Conservation (phyloP, 2,888 invertebrate genomes). For the Leptopilina myrica region DNA sequence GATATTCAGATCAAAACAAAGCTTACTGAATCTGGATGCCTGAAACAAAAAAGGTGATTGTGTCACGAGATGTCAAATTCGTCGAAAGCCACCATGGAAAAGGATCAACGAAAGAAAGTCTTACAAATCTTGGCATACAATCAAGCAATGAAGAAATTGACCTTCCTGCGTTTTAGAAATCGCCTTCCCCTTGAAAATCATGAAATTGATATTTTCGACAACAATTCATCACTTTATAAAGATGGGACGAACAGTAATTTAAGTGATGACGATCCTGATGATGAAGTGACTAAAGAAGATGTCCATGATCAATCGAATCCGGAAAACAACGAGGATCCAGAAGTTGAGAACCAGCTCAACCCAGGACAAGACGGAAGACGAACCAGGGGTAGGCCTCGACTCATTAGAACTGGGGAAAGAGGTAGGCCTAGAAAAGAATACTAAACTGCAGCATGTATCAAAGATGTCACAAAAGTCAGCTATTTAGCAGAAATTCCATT, state of each 20-base stretch:
- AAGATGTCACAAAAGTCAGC: background rate
- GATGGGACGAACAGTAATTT: background rate
- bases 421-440: slow-evolving; percentile 30
- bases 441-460: background rate
- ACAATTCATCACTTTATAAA: background rate
- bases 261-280: background rate
- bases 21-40: background rate
- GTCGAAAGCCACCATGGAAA: background rate
- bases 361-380: too few relatives aligned
- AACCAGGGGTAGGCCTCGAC: background rate
- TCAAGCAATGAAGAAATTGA: background rate
- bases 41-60: background rate
- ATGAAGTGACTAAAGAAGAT: background rate
- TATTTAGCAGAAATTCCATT: slow-evolving; percentile 37
- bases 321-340: too few relatives aligned
- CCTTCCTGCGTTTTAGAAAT: background rate
- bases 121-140: background rate
- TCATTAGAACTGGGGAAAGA: background rate
- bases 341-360: too few relatives aligned
- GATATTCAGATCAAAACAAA: background rate
- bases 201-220: background rate
- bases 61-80: background rate
- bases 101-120: background rate
- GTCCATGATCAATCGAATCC: background rate
- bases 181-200: background rate